phyloP scores from a whole-genome alignment of 53 echinoderm and acorn worm species.

The Henricia sp. region DNA sequence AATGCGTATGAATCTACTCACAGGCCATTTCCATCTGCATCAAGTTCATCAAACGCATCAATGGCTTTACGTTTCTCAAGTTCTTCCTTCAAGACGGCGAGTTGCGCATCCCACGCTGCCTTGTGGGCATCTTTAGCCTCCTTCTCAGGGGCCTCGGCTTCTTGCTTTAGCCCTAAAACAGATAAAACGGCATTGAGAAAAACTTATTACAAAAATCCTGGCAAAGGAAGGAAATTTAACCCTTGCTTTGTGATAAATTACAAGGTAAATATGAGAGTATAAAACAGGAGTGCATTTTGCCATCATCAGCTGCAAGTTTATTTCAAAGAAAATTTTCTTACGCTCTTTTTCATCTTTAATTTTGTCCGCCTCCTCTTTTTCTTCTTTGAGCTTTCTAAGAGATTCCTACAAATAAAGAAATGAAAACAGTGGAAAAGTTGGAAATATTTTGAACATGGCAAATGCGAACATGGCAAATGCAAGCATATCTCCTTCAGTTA shows the following conservation, averaged over 20 bases:
- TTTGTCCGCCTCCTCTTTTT: slow-evolving; percentile 57
- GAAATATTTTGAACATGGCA: background rate
- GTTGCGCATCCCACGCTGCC: slow-evolving; percentile 77
- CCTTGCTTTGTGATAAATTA: too few relatives aligned
- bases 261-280: too few relatives aligned
- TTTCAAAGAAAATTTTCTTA: slow-evolving; percentile 15
- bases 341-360: slow-evolving; percentile 77
- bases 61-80: slow-evolving; percentile 64
- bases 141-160: slow-evolving; percentile 84
- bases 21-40: slow-evolving; percentile 75
- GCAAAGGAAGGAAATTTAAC: too few relatives aligned
- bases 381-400: slow-evolving; percentile 64
- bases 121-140: slow-evolving; percentile 90
- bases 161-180: slow-evolving; percentile 60
- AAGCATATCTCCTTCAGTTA: too few relatives aligned
- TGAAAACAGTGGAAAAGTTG: too few relatives aligned
- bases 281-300: too few relatives aligned
- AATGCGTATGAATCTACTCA: slow-evolving; percentile 37
- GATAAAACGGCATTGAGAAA: too few relatives aligned
- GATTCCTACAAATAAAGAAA: slow-evolving; percentile 65
- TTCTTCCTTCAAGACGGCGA: slow-evolving; percentile 53
- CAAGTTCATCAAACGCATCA: slow-evolving; percentile 80
- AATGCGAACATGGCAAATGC: background rate
- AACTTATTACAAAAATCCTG: too few relatives aligned
- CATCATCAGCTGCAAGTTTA: too few relatives aligned